Conservation (phyloP, 2,888 invertebrate species). For the Apamea anceps region DNA sequence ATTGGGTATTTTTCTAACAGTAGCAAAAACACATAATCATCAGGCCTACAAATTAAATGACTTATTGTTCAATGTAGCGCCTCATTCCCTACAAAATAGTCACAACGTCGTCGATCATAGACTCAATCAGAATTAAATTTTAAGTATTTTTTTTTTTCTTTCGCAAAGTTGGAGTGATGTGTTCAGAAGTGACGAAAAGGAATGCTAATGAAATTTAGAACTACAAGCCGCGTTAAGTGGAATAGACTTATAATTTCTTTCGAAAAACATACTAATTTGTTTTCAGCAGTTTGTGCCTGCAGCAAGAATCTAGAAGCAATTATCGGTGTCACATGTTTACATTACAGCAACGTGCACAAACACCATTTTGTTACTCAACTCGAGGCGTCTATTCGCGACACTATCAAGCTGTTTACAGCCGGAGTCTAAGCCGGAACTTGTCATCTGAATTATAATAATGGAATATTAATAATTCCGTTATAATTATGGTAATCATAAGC, state of each 20-base stretch:
- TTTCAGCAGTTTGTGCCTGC: slow-evolving; percentile 5
- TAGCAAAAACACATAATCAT: slow-evolving; percentile 1
- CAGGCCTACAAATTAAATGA: not conserved
- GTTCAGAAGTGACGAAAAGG: not conserved
- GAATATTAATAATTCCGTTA: no score
- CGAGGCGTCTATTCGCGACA: not conserved
- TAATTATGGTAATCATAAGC: not conserved
- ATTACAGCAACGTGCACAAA: not conserved
- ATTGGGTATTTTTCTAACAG: slow-evolving; percentile 1
- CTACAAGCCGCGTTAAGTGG: not conserved
- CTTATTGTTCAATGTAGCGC: not conserved
- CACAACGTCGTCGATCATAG: slow-evolving; percentile 9
- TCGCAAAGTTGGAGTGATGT: not conserved
- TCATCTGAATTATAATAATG: no score
- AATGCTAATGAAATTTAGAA: slow-evolving; percentile 5
- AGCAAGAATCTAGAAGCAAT: not conserved
- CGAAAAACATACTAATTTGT: not conserved
- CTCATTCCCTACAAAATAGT: slow-evolving; percentile 13
- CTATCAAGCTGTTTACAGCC: not conserved
- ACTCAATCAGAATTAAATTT: slow-evolving; percentile 9
- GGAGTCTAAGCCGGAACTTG: not conserved
- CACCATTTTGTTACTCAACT: not conserved
- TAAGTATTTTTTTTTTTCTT: not conserved
- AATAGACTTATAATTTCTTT: not conserved
- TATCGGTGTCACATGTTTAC: not conserved